Evolutionary conservation across 2,888 invertebrate genomes (phyloP).

Genomic region (Torymus auratus): DNA sequence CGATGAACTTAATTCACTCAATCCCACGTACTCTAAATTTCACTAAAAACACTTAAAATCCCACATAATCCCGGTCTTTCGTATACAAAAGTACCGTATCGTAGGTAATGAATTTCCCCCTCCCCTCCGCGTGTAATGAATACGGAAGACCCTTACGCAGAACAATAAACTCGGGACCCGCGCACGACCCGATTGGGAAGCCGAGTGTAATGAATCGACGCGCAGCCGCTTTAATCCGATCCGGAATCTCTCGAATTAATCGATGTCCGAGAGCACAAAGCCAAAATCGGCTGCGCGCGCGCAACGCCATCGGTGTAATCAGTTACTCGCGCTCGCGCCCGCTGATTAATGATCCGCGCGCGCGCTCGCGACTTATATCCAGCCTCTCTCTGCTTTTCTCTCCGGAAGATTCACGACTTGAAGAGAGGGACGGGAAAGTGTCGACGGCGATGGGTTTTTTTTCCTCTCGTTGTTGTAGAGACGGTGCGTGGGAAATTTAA

Average conservation of each 20-base stretch:
- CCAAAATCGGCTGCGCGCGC: slow-evolving; percentile 25
- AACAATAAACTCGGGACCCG: too few relatives aligned
- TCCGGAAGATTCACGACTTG: slow-evolving; percentile 22
- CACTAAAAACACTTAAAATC: too few relatives aligned
- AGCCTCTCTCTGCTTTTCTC: neutral
- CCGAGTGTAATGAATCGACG: slow-evolving; percentile 10
- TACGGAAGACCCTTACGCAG: too few relatives aligned
- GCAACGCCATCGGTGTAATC: slow-evolving; percentile 65
- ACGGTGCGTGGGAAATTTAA: slow-evolving; percentile 20
- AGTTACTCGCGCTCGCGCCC: slow-evolving; percentile 61
- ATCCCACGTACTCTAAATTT: too few relatives aligned
- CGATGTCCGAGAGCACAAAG: slow-evolving; percentile 29
- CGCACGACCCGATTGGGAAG: neutral
- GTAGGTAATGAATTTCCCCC: slow-evolving; percentile 6
- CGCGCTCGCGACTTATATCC: slow-evolving; percentile 57
- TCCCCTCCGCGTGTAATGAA: too few relatives aligned
- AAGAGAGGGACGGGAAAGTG: neutral
- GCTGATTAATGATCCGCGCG: slow-evolving; percentile 67
- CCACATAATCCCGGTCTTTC: too few relatives aligned
- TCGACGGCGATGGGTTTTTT: neutral
- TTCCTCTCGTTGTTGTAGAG: neutral
- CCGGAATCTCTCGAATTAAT: slow-evolving; percentile 44
- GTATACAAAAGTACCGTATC: neutral
- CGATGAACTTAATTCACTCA: too few relatives aligned
- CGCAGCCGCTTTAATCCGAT: slow-evolving; percentile 14